Percentiles rank a stretch among this genome's conserved stretches.
phyloP scores from a whole-genome alignment of 2,797 vertebrate species.

The Philypnodon macrostomus region DNA sequence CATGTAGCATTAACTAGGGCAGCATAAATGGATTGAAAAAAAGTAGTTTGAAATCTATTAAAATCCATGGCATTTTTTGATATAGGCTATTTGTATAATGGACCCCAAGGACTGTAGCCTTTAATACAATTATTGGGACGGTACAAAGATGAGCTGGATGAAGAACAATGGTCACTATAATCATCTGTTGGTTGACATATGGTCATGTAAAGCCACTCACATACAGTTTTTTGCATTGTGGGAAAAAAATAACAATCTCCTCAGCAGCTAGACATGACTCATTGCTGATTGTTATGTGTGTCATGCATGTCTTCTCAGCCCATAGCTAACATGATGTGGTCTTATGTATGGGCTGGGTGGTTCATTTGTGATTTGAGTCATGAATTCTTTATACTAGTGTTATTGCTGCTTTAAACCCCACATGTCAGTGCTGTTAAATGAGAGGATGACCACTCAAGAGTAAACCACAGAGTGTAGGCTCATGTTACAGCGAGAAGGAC shows the following conservation, averaged over 20 bases:
- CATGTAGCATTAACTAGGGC: not conserved
- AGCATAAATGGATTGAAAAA: not conserved
- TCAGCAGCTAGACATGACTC: conserved; percentile 46
- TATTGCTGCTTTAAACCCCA: conserved; percentile 37
- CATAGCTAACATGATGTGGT: conserved; percentile 10
- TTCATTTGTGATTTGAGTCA: conserved; percentile 58
- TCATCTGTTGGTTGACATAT: conserved; percentile 26
- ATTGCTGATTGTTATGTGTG: conserved; percentile 33
- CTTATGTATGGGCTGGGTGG: conserved; percentile 23
- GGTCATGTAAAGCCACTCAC: conserved; percentile 10
- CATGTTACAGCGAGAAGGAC: conserved; percentile 12
- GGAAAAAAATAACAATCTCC: conserved; percentile 5
- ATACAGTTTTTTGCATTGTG: not conserved
- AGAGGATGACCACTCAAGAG: conserved; percentile 9
- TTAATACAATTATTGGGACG: not conserved
- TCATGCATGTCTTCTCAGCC: conserved; percentile 28
- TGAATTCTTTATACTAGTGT: conserved; percentile 43
- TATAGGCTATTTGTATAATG: not conserved
- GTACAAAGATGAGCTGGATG: not conserved
- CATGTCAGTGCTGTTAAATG: conserved; percentile 23
- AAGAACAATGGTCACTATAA: conserved; percentile 1
- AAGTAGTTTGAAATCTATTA: conserved; percentile 1
- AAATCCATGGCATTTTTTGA: not conserved
- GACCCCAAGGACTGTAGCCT: not conserved
- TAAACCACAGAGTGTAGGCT: conserved; percentile 10